Percentiles rank a stretch among this genome's conserved stretches.
Evolutionary conservation across 2,113 vertebrate genomes (phyloP).

Genomic region (Gnathonemus longibarbis): DNA sequence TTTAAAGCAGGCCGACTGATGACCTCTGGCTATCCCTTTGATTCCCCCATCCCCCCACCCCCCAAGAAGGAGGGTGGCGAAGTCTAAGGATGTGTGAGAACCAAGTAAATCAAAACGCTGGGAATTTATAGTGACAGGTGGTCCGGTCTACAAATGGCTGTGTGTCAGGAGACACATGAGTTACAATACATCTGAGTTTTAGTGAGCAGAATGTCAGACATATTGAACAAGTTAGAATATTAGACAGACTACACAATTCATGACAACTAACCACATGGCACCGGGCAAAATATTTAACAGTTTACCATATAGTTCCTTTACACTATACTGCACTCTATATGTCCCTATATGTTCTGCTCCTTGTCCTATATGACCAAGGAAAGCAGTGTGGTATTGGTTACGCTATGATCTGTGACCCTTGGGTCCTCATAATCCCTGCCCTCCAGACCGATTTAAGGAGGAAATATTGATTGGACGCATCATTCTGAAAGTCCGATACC

Average conservation of each 20-base stretch:
- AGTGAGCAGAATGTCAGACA: not conserved
- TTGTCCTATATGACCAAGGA: not conserved
- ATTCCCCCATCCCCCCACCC: not conserved
- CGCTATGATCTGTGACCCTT: not conserved
- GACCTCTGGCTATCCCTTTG: not conserved
- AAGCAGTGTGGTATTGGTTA: not conserved
- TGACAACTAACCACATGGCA: not conserved
- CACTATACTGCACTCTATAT: no score
- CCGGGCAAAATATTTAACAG: not conserved
- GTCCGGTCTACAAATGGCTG: not conserved
- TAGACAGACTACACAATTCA: not conserved
- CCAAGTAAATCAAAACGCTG: not conserved
- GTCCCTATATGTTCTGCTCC: not conserved
- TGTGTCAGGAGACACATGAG: not conserved
- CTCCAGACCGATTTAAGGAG: slow-evolving; percentile 11
- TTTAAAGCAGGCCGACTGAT: not conserved
- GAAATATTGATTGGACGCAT: slow-evolving; percentile 12
- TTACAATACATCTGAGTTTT: not conserved
- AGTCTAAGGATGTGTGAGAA: not conserved
- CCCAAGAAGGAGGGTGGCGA: not conserved
- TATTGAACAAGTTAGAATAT: not conserved
- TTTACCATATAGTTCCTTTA: not conserved
- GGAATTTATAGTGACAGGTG: not conserved
- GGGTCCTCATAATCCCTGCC: not conserved
- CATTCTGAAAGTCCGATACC: slow-evolving; percentile 1